Evolutionary conservation across 2,113 vertebrate genomes (phyloP).

Genomic region (Strix aluco): DNA sequence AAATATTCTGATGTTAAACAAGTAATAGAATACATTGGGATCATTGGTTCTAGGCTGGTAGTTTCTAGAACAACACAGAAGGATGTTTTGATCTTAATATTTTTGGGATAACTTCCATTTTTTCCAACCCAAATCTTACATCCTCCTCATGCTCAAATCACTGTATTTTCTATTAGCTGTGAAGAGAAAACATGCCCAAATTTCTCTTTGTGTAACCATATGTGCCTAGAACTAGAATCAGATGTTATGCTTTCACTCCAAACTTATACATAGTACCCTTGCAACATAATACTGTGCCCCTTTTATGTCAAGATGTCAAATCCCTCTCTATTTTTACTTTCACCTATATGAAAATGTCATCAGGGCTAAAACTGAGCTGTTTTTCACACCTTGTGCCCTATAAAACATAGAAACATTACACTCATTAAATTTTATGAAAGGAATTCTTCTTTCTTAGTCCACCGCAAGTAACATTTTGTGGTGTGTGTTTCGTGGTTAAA

Average conservation of each 20-base stretch:
- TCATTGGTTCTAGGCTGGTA: background rate
- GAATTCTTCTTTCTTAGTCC: conserved; percentile 32
- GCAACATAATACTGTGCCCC: background rate
- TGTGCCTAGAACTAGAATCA: conserved; percentile 39
- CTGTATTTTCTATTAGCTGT: conserved; percentile 8
- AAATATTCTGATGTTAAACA: background rate
- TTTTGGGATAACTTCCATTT: background rate
- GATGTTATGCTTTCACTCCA: conserved; percentile 28
- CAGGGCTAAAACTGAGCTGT: conserved; percentile 45
- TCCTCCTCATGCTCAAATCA: background rate
- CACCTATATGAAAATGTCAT: conserved; percentile 65
- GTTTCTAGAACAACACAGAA: background rate
- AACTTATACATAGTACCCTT: background rate
- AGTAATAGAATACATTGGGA: background rate
- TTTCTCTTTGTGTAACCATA: background rate
- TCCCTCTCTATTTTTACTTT: conserved; percentile 47
- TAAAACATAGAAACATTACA: conserved; percentile 42
- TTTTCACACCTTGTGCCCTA: conserved; percentile 49
- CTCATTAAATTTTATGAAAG: conserved; percentile 61
- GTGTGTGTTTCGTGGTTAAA: conserved; percentile 5
- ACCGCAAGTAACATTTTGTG: background rate
- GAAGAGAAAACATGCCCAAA: background rate
- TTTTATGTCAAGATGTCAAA: conserved; percentile 48
- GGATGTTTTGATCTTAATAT: background rate
- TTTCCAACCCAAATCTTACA: background rate